phyloP scores from a whole-genome alignment of 2,888 invertebrate species.

The Argyresthia albistria region DNA sequence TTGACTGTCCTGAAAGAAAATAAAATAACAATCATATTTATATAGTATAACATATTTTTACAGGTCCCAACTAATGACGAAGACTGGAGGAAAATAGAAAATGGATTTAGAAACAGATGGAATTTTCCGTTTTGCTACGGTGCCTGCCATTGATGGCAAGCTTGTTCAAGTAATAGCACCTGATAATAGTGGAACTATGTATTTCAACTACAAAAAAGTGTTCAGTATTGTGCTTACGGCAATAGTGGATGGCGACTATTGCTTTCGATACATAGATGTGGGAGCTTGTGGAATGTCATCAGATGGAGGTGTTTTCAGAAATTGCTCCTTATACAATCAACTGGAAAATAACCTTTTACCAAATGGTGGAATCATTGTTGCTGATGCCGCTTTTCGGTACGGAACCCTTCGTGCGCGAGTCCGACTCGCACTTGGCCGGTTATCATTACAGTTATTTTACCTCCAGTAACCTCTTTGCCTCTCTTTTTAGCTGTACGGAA shows the following conservation, averaged over 20 bases:
- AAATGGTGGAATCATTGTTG: constrained; percentile 15
- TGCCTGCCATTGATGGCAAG: constrained; percentile 24
- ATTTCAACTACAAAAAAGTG: constrained; percentile 21
- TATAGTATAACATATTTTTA: constrained; percentile 18
- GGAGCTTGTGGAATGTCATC: constrained; percentile 15
- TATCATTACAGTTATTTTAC: too few species aligned
- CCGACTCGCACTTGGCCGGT: too few species aligned
- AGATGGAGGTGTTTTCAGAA: constrained; percentile 15
- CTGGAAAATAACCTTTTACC: constrained; percentile 16
- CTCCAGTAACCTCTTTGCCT: too few species aligned
- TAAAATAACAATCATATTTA: constrained; percentile 15
- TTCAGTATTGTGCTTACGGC: constrained; percentile 16
- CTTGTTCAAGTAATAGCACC: constrained; percentile 23
- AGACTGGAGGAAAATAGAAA: constrained; percentile 20
- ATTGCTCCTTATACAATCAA: constrained; percentile 14
- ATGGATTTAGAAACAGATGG: constrained; percentile 21
- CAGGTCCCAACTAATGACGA: constrained; percentile 18
- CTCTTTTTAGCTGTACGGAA: too few species aligned
- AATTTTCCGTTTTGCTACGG: constrained; percentile 23
- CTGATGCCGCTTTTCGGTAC: constrained; percentile 16
- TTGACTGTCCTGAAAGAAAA: not conserved
- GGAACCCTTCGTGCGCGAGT: too few species aligned
- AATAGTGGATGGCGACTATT: constrained; percentile 16
- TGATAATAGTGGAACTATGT: constrained; percentile 16
- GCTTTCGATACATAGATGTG: constrained; percentile 15